These are phyloP conservation scores for Cotesia glomerata DNA, from an alignment of 1,140 invertebrate genomes.

Conservation along the genomic window DNA sequence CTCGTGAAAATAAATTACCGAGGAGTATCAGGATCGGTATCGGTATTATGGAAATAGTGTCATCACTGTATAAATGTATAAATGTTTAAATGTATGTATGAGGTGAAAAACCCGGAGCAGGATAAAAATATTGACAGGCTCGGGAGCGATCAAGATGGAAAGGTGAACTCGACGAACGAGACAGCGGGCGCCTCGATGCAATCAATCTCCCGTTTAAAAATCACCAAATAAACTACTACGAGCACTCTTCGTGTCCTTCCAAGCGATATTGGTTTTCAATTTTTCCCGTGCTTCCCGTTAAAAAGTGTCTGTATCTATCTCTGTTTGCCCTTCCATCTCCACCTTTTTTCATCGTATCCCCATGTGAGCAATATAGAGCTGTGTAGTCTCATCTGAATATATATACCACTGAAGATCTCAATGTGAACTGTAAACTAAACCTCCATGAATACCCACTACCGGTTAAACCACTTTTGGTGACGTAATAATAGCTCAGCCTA, in stretches of 20 bases:
- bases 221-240: slow-evolving; percentile 43
- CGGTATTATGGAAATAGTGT: too few relatives aligned
- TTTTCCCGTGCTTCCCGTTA: slow-evolving; percentile 28
- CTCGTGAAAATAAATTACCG: background rate
- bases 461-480: too few relatives aligned
- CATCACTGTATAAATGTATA: too few relatives aligned
- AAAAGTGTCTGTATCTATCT: background rate
- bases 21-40: background rate
- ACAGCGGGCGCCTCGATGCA: slow-evolving; percentile 36
- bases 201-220: slow-evolving; percentile 48
- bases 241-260: slow-evolving; percentile 17
- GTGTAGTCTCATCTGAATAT: too few relatives aligned
- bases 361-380: too few relatives aligned
- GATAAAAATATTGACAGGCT: slow-evolving; percentile 45
- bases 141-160: slow-evolving; percentile 44
- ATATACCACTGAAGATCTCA: too few relatives aligned
- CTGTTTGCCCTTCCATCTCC: background rate
- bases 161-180: slow-evolving; percentile 39
- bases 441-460: too few relatives aligned
- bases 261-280: slow-evolving; percentile 43
- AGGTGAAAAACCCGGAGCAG: slow-evolving; percentile 23
- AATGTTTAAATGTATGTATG: background rate
- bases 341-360: too few relatives aligned
- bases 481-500: too few relatives aligned
- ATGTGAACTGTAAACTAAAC: too few relatives aligned